phyloP scores from a whole-genome alignment of 2,888 invertebrate species.

The Tholera decimalis region DNA sequence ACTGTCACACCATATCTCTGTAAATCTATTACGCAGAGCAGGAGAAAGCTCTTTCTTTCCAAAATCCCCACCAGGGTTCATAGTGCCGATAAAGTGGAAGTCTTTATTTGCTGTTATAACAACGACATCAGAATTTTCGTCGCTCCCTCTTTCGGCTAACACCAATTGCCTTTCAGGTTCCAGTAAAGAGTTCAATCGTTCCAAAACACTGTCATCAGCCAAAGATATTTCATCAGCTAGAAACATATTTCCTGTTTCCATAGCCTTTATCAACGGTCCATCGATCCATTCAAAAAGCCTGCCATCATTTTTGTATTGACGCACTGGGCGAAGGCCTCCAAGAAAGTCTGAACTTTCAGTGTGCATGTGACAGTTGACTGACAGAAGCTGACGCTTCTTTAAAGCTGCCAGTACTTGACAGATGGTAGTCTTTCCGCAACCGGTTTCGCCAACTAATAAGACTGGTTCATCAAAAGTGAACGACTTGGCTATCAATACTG shows the following conservation, averaged over 20 bases:
- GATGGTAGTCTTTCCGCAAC: constrained; percentile 99
- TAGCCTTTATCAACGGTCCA: constrained; percentile 98
- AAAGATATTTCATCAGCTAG: constrained; percentile 99
- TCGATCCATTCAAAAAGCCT: constrained; percentile 99
- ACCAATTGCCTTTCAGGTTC: constrained; percentile 98
- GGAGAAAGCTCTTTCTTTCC: constrained; percentile 99
- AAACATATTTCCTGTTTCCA: constrained; percentile 97
- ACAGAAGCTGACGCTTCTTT: constrained; percentile 93
- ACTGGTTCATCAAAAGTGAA: constrained; percentile 98
- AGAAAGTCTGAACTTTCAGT: constrained; percentile 99
- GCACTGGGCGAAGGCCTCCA: constrained; percentile 97
- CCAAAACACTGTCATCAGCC: constrained; percentile 99
- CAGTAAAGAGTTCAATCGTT: constrained; percentile 98
- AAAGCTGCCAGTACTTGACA: constrained; percentile 96
- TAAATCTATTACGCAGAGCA: constrained; percentile 98
- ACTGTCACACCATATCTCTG: constrained; percentile 99
- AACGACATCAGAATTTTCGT: constrained; percentile 90
- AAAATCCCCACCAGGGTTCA: constrained; percentile 99
- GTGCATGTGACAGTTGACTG: constrained; percentile 99
- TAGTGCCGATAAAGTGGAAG: constrained; percentile 98
- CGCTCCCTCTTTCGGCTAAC: constrained; percentile 97
- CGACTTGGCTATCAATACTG: constrained; percentile 95
- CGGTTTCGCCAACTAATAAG: constrained; percentile 99
- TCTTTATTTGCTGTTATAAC: constrained; percentile 93
- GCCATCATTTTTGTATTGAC: constrained; percentile 92